Evolutionary conservation across 2,888 invertebrate species (phyloP), one percentile per base, ranked within the genome.

Genomic region (Pseudococcus longispinus): DNA sequence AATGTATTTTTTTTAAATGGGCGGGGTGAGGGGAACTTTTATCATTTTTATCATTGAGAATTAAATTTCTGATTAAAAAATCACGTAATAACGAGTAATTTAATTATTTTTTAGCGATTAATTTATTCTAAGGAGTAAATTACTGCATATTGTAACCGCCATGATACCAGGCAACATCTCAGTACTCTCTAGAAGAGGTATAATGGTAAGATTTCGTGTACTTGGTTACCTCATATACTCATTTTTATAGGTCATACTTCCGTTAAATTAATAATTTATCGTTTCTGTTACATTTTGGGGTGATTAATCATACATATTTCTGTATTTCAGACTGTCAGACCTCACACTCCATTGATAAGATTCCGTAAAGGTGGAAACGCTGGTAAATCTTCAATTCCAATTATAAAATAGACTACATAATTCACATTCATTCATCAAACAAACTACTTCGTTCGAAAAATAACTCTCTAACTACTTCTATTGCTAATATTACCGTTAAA

Each of bases 301-400:
- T 77, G 1, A 60, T 80, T 11, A 23, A 9, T 85, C 87, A 42
- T 74, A 51, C n/a, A 65, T 42, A 4, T 77, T 65, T 83, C 46
- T 88, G 44, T 74, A 83, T 89, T 89, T 84, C 88, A 90, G 90
- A 87, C 89, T 13, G 88, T 89, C 11, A 89, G 89, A 87, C 89
- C 90, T 9, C 90, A 90, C 85, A 88, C 88, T 46, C 90, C 90
- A 0, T 85, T 89, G 82, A 90, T 90, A 44, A 89, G 88, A 87
- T 90, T 90, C 87, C 88, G 90, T 18, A 89, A 89, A 89, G 89
- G 89, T 37, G 88, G 88, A 84, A 74, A 18, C n/a, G 55, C 29
- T 20, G 83, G 60, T 82, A 83, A 55, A 83, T 83, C 0, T 32
- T 32, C 26, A 0, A 74, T 9, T 37, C 9, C 37, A 37, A 5